Evolutionary conservation across 2,113 vertebrate species (phyloP).

Genomic region (Zosterops pallidus): DNA sequence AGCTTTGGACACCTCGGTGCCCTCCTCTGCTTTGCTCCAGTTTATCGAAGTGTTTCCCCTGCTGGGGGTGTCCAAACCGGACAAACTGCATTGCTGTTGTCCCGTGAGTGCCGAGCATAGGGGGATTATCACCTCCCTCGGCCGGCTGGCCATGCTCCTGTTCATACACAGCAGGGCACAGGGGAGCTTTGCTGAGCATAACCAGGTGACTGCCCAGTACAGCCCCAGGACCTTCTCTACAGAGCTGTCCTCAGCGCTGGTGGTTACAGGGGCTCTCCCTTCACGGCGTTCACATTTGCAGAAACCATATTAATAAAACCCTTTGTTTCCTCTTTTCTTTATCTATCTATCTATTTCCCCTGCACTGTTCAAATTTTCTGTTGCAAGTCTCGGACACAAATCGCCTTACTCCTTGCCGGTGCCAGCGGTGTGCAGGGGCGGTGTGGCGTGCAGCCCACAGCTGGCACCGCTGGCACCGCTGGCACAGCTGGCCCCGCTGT

Average conservation of each 20-base stretch:
- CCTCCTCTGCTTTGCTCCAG: background rate
- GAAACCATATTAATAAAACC: fast-evolving
- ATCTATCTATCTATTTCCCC: no score
- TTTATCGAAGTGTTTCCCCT: background rate
- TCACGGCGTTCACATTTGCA: no score
- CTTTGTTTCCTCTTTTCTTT: no score
- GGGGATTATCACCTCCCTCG: background rate
- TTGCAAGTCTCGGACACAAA: background rate
- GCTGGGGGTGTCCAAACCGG: background rate
- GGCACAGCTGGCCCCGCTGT: background rate
- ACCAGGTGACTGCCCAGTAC: background rate
- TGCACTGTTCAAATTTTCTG: fast-evolving
- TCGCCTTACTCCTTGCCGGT: fast-evolving
- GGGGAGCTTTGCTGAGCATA: background rate
- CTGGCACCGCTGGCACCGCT: background rate
- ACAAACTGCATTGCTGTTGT: background rate
- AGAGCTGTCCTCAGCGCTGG: no score
- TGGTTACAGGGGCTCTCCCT: background rate
- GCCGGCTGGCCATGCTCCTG: background rate
- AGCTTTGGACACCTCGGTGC: background rate
- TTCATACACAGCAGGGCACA: fast-evolving
- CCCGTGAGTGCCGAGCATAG: background rate
- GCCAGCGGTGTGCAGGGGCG: no score
- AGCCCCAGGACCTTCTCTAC: no score
- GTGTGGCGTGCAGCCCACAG: background rate